A percentile compares a stretch with the other conserved stretches of the same genome.
phyloP scores from a whole-genome alignment of 2,888 invertebrate species.

The Bruchidius siliquastri region DNA sequence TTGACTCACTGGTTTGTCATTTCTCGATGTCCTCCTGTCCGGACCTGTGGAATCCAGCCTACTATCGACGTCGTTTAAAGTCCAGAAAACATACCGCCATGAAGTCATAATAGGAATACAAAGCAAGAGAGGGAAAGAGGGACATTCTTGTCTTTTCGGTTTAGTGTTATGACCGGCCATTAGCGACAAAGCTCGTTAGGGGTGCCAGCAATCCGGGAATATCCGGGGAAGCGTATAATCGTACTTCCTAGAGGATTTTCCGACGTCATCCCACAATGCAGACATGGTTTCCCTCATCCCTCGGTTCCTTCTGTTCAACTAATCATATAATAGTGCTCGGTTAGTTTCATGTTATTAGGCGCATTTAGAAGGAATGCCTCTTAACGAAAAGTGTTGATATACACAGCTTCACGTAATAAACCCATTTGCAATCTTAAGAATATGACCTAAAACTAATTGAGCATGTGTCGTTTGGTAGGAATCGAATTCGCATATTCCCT shows the following conservation, averaged over 20 bases:
- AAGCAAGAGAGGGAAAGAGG: slow-evolving; percentile 8
- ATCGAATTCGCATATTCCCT: no score
- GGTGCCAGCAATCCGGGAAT: neutral
- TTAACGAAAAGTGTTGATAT: no score
- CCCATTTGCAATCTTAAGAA: no score
- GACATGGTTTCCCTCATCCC: neutral
- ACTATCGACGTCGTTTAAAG: neutral
- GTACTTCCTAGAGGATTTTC: neutral
- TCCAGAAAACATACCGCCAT: neutral
- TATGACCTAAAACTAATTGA: no score
- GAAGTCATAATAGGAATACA: neutral
- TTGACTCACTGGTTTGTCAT: no score
- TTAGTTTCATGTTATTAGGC: neutral
- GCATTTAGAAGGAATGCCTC: neutral
- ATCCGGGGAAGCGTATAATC: neutral
- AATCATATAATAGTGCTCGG: neutral
- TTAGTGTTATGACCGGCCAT: slow-evolving; percentile 21
- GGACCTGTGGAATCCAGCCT: neutral
- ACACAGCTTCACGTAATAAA: no score
- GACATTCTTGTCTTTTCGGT: slow-evolving; percentile 18
- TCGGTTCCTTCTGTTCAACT: neutral
- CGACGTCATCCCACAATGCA: neutral
- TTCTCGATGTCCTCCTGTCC: neutral
- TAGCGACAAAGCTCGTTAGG: slow-evolving; percentile 13
- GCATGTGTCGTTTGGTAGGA: no score